Evolutionary conservation across 2,113 vertebrate species (phyloP), one percentile per base, ranked within the genome.

Genomic region (Trinectes maculatus): DNA sequence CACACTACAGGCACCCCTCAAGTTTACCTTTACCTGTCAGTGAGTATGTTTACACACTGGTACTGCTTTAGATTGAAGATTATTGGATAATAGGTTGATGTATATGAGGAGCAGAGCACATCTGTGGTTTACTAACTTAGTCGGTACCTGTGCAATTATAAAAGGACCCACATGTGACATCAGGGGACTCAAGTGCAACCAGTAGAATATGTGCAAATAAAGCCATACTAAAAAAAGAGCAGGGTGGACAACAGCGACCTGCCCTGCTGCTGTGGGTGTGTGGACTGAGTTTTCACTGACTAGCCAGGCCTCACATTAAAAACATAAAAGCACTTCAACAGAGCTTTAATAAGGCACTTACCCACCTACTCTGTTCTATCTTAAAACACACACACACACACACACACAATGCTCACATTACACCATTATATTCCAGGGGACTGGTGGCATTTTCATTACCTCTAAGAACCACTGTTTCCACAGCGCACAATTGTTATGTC

Each of bases 361-460:
- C 28, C 24, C 18, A 58, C 47, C 13, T 9, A 43, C 54, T 47
- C 29, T 13, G 18, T 56, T 47, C 29, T 13, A 22, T 56, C 21
- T 49, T n/a, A 3, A 60, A 31, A 19, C 40, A 3, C 40, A 6
- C 40, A 21, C 6, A 18, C 36, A 7, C 7, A n/a, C n/a, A 40
- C 29, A 26, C 55, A 37, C 47, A 67, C 40, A 49, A 18, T 28
- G 16, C 24, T 24, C 11, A n/a, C 5, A 15, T 15, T 76, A 44
- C 7, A 69, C 68, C 64, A 34, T 47, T 39, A 44, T 68, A 37
- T 57, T 77, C 77, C 29, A 42, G 13, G 31, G 56, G 61, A 60
- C 43, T 9, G 12, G 33, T 60, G 78, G 54, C 69, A 28, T 71
- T 83, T 74, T 67, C 37, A 76, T 73, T 67, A 65, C 74, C 21